Percentiles rank a stretch among this genome's conserved stretches.
Conservation (phyloP, 2,888 invertebrate species). For the Hipparchia sbordonii region DNA sequence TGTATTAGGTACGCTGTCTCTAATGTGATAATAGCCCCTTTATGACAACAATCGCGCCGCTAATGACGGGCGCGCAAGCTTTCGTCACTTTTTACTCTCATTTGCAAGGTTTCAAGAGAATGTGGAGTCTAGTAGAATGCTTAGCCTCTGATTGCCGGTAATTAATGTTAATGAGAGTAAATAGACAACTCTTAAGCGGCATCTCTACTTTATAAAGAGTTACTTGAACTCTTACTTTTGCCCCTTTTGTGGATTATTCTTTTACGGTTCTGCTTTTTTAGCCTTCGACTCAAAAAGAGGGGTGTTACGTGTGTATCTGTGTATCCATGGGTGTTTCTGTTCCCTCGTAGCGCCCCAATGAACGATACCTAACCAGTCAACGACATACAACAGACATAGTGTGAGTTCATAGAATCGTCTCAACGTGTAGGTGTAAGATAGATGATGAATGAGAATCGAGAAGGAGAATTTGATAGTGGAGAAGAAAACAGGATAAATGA, state of each 20-base stretch:
- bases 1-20: neutral
- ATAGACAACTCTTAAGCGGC: conserved; percentile 20
- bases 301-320: no score
- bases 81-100: conserved; percentile 38
- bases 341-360: no score
- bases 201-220: conserved; percentile 18
- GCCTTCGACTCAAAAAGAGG: neutral
- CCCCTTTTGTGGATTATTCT: neutral
- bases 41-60: conserved; percentile 42
- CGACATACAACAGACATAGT: no score
- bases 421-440: no score
- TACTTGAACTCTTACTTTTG: conserved; percentile 10
- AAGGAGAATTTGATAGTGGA: no score
- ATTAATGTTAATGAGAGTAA: conserved; percentile 35
- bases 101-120: conserved; percentile 35
- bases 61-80: conserved; percentile 38
- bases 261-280: neutral
- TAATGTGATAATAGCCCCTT: conserved; percentile 29
- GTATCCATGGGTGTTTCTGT: no score
- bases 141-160: conserved; percentile 30
- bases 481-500: no score
- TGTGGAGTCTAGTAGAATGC: conserved; percentile 27
- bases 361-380: no score
- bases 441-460: no score
- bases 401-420: no score